Base-by-base conservation (phyloP, 2,888 invertebrate genomes). In the Caenorhabditis doughertyi region DNA sequence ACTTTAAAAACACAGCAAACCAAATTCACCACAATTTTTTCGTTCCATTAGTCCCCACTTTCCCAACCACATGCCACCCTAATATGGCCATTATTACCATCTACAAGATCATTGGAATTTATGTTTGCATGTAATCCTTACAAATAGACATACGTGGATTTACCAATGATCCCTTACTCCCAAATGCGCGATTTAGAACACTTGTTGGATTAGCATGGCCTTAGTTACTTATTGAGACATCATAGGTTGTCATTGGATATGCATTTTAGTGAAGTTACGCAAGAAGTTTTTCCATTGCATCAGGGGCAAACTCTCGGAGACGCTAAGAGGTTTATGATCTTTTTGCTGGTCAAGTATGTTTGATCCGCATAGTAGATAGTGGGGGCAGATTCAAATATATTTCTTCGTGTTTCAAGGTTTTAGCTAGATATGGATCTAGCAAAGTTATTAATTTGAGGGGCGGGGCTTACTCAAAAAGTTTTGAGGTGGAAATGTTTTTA, bases 291-390 rank as follows among this genome's bases (percentile, higher is more conserved):
- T 27, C 18, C 5, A 44, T 76, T 76, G 76, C 76, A 68, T 76
- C 76, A 76, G 51, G 44, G 47, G 60, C 67, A 76, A 67, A 68
- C 76, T 60, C 39, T 39, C 13, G n/a, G 47, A 35, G 39, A 1
- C 60, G 32, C 32, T 62, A 62, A 62, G 72, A 72, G 65, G 64
- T 74, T 74, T 74, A 74, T 56, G 74, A 44, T 53, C 65, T 49
- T 68, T 68, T 76, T 21, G 39, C 16, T 32, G 25, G 21, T 47
- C 47, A 32, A 60, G 21, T 25, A 27, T 25, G 47, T 29, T 47
- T 29, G 64, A 65, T 65, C 64, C 64, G 64, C 64, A 44, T 21
- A 49, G 56, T 47, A 51, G 51, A 72, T 47, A 60, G 11, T 21
- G 23, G 56, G 55, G 16, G 55, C 27, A 56, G 25, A 25, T 55